Conservation (phyloP, 2,113 vertebrate species). For the Atherinomorus stipes region DNA sequence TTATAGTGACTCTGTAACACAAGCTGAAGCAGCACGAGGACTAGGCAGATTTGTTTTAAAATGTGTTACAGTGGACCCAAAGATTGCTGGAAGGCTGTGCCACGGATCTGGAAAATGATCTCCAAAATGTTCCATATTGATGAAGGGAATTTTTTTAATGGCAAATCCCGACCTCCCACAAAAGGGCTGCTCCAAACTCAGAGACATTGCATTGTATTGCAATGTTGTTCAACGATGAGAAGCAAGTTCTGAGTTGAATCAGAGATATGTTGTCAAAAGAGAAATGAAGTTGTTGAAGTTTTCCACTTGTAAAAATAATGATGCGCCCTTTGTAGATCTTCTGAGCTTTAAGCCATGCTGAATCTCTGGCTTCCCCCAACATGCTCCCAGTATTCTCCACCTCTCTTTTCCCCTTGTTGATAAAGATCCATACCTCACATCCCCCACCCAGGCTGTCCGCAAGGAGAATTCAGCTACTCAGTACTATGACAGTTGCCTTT, state of each 20-base stretch:
- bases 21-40: conserved; percentile 53
- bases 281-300: background rate
- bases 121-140: background rate
- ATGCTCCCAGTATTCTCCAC: conserved; percentile 43
- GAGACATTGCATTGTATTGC: background rate
- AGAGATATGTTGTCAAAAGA: background rate
- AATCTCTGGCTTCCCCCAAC: conserved; percentile 48
- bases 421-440: conserved; percentile 68
- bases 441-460: conserved; percentile 54
- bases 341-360: conserved; percentile 51
- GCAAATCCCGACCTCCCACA: background rate
- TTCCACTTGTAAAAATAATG: background rate
- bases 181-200: conserved; percentile 12
- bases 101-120: conserved; percentile 22
- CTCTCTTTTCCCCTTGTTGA: conserved; percentile 52
- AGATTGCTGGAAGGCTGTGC: conserved; percentile 38
- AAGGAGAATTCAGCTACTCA: background rate
- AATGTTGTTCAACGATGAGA: background rate
- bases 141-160: background rate
- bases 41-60: conserved; percentile 50
- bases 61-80: conserved; percentile 23
- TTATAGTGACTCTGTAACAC: conserved; percentile 77
- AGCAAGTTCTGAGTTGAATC: background rate
- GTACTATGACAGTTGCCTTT: background rate
- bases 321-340: background rate